A percentile compares a stretch with the other conserved stretches of the same genome.
These are phyloP conservation scores for Nemotelus pantherinus DNA, from an alignment of 2,888 invertebrate genomes.

Conservation along the genomic window DNA sequence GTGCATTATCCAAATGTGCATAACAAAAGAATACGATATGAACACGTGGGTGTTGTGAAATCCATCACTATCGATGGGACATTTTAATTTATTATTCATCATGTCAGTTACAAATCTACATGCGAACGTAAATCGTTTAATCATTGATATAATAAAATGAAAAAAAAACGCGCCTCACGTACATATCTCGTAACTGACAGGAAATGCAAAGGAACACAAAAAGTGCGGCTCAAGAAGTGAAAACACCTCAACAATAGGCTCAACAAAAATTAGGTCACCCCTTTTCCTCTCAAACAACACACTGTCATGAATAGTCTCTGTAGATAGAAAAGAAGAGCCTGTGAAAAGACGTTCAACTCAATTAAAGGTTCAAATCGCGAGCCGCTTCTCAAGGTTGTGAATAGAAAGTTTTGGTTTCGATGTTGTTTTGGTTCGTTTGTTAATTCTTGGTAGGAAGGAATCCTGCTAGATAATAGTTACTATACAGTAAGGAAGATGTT, in stretches of 20 bases:
- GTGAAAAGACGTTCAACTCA: slow-evolving; percentile 24
- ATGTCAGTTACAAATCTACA: slow-evolving; percentile 34
- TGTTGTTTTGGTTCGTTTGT: too few relatives aligned
- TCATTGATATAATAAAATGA: background rate
- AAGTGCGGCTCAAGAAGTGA: slow-evolving; percentile 39
- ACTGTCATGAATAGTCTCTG: background rate
- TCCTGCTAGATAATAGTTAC: too few relatives aligned
- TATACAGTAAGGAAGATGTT: too few relatives aligned
- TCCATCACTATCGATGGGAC: background rate
- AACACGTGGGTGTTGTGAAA: slow-evolving; percentile 30
- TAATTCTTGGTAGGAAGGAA: too few relatives aligned
- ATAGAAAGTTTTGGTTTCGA: too few relatives aligned
- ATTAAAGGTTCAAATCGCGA: background rate
- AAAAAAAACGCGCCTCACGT: background rate
- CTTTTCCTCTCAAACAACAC: slow-evolving; percentile 27
- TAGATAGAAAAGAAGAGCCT: slow-evolving; percentile 11
- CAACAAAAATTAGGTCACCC: slow-evolving; percentile 41
- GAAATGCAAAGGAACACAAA: slow-evolving; percentile 32
- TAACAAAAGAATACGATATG: background rate
- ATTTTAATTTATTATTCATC: background rate
- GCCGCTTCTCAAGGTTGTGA: too few relatives aligned
- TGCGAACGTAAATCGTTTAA: too few relatives aligned
- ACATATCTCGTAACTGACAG: slow-evolving; percentile 39
- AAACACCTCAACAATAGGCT: slow-evolving; percentile 42
- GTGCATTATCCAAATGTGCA: too few relatives aligned